Base-by-base conservation (phyloP, 2,888 invertebrate species). In the Limnephilus rhombicus region DNA sequence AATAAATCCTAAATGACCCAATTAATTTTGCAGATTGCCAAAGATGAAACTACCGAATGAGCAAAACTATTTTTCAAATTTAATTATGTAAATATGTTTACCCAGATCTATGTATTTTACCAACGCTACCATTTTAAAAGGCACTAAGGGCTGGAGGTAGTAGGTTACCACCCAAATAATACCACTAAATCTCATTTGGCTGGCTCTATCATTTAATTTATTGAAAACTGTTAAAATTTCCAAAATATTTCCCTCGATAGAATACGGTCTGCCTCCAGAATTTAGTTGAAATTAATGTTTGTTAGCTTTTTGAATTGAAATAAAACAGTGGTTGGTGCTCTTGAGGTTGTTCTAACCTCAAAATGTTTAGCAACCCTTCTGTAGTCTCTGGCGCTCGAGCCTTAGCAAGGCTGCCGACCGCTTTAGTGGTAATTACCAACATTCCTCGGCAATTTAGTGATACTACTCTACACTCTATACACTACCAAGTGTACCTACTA, bases 401-500 rank as follows among this genome's bases (percentile, higher is more conserved):
- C 37, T 18, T 83, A 24, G 83, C 83, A 18, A 83, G 83, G 24
- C 83, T 37, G 37, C 37, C 83, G 83, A 34, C 83, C 83, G 83
- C 83, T 83, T 83, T 83, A 24, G 37, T 24, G 83, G 37, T 83
- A 83, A 83, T 83, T 83, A 83, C 34, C 37, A 34, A 37, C 83
- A 83, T 83, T 83, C 83, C 83, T 83, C 37, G 18, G 18, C 83
- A 41, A 83, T 41, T 83, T 68, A 68, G 24, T n/a, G 68, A 18
- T 68, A 68, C 68, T 68, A 9, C 68, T 68, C 68, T n/a, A 7
- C 68, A 68, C 68, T 24, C n/a, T 68, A 68, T 9, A 68, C 24
- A 68, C 24, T n/a, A 68, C 24, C 49, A 11, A 49, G 13, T 15
- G 3, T 49, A 49, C 49, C 9, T 15, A 49, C 49, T 11, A 15